Evolutionary conservation across 2,797 vertebrate species (phyloP), one percentile per base, ranked within the genome.

Genomic region (Yasuhikotakia modesta): DNA sequence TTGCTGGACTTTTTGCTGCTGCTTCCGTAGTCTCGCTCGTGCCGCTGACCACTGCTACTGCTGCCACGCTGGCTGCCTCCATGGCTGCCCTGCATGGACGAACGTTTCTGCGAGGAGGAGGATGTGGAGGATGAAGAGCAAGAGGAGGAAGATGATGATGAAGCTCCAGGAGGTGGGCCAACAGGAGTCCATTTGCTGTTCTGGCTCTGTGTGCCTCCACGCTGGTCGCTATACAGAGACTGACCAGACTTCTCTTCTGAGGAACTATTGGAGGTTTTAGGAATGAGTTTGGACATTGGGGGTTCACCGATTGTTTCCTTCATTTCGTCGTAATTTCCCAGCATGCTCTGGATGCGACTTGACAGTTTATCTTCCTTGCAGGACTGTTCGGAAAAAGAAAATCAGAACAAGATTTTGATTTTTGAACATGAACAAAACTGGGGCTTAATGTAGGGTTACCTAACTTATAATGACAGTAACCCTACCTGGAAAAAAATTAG

Each of bases 251-350:
- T 99, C 73, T 99, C 97, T 82, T 98, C 97, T 0, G 95, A 88
- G 52, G 96, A 92, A 35, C 95, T 92, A 57, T 93, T 90, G 0
- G 93, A 91, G 77, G 95, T 92, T 92, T 99, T 97, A 84, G 94
- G 89, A 80, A 93, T 90, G 81, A 95, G 93, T 91, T 98, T 99
- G 79, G 95, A 95, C 79, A 96, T 92, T 63, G 96, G 93, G 86
- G 96, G 93, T 73, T 95, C 95, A 86, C 96, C 95, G 85, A 97
- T 95, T n/a, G 96, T 93, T 85, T 99, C 98, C 91, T 96, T 95
- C 98, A 99, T 98, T 88, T 99, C 97, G 91, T 99, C 98, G 93
- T 98, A 99, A 89, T 99, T 97, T 81, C 98, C 98, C 79, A 99
- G 95, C 96, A 97, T 98, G 92, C 97, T 98, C 95, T 99, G 96